Evolutionary conservation across 2,888 invertebrate genomes (phyloP).

Genomic region (Philopedon plagiatum): DNA sequence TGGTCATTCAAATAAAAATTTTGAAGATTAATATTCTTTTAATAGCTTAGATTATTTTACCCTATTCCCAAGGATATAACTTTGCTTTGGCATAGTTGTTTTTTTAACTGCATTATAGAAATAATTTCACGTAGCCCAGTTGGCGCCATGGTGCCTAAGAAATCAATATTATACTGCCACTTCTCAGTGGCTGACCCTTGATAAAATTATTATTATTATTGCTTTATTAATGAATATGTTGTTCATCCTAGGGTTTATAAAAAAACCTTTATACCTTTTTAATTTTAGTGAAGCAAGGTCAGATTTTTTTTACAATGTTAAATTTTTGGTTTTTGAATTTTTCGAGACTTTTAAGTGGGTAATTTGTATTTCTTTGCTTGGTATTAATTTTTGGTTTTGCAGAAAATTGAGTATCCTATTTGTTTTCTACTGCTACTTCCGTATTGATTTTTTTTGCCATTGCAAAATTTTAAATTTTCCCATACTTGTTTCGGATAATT

Average conservation of each 20-base stretch:
- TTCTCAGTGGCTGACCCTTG: not conserved
- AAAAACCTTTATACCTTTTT: not conserved
- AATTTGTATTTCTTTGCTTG: no score
- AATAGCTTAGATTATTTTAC: no score
- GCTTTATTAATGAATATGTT: slow-evolving; percentile 1
- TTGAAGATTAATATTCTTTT: no score
- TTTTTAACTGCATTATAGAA: not conserved
- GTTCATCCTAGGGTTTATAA: not conserved
- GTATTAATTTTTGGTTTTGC: no score
- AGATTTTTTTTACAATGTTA: no score
- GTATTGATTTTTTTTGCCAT: not conserved
- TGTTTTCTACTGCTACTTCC: not conserved
- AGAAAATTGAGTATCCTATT: no score
- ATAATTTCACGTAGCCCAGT: not conserved
- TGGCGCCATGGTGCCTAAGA: not conserved
- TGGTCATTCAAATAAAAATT: no score
- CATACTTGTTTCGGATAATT: not conserved
- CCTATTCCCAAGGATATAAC: not conserved
- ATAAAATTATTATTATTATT: not conserved
- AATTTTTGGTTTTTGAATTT: no score
- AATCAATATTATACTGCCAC: not conserved
- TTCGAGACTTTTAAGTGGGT: no score
- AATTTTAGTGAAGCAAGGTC: not conserved
- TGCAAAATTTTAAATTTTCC: not conserved
- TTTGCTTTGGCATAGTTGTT: not conserved